Conservation (phyloP, 37 sponge, comb jelly and placozoan species). For the Hormiphora californensis region DNA sequence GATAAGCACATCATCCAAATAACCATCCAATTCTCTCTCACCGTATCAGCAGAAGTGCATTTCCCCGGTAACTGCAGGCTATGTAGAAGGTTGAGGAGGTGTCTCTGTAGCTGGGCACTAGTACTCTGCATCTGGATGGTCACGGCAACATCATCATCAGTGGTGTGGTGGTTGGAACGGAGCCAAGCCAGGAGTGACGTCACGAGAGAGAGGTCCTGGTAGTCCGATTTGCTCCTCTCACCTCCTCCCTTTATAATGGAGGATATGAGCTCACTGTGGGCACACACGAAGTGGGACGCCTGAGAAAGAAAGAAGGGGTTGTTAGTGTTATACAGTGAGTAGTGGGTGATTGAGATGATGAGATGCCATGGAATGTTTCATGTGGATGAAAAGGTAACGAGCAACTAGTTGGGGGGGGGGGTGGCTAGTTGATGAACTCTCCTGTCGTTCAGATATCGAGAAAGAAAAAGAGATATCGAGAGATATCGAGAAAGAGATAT, state of each 20-base stretch:
- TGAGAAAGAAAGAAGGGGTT: too few relatives aligned
- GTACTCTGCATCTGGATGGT: slow-evolving; percentile 29
- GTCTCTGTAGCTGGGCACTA: slow-evolving; percentile 44
- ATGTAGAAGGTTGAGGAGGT: slow-evolving; percentile 43
- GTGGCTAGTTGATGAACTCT: too few relatives aligned
- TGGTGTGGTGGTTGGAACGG: background rate
- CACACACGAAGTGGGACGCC: slow-evolving; percentile 38
- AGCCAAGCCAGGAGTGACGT: slow-evolving; percentile 50
- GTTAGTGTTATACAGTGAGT: too few relatives aligned
- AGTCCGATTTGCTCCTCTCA: background rate
- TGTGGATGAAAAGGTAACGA: too few relatives aligned
- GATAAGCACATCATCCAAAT: too few relatives aligned
- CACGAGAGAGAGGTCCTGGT: background rate
- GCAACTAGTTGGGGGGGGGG: too few relatives aligned
- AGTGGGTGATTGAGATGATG: too few relatives aligned
- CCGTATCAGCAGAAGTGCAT: slow-evolving; percentile 39
- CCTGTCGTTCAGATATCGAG: too few relatives aligned
- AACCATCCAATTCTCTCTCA: background rate
- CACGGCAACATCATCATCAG: slow-evolving; percentile 36
- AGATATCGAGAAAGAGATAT: too few relatives aligned
- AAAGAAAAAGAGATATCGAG: too few relatives aligned
- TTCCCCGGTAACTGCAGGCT: slow-evolving; percentile 18
- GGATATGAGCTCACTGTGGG: slow-evolving; percentile 27
- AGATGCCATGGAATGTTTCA: too few relatives aligned
- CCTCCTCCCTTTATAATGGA: slow-evolving; percentile 14